Base-by-base conservation (phyloP, 2,888 invertebrate species). In the Ophioninae sp. region DNA sequence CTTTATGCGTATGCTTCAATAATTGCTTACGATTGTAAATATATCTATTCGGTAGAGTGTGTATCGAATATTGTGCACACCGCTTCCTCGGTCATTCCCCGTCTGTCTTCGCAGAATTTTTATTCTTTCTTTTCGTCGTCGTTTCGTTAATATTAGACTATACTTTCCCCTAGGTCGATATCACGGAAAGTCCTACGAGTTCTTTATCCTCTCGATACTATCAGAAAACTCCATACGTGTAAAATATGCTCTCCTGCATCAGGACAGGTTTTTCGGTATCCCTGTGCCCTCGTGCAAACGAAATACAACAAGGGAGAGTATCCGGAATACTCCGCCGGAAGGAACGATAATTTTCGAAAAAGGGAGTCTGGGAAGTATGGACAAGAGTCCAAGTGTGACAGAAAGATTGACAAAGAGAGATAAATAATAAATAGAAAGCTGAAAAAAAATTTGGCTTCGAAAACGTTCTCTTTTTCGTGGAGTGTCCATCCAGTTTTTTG, bases 61-160 rank as follows among this genome's bases (percentile, higher is more conserved):
- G 67, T 64, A 73, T 73, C 37, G 67, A 68, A 77, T 83, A 76
- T 79, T 71, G 79, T 79, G 82, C 82, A 79, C 72, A 69, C 41
- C 76, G 58, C 51, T 44, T 65, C 56, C 64, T 61, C 22, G 82
- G 58, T n/a, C 58, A 71, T 65, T 61, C 30, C 41, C 76, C 76
- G 61, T 37, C n/a, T 41, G n/a, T 56, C 51, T 39, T 37, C 20
- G 6, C 20, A 65, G 37, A 75, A 22, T 65, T 75, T 56, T 44
- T n/a, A 75, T 68, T 39, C 22, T 23, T 9, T 37, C n/a, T 65
- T 65, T 51, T 56, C 13, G 22, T 74, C 20, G 51, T 51, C 13
- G 13, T 51, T 51, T 51, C 64, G 74, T 58, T 63, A 63, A 63
- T 13, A 17, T 17, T 58, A 51, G 61, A 58, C 78, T 82, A 74